phyloP scores from a whole-genome alignment of 2,888 invertebrate genomes.

The Melikaiella ostensackeni region DNA sequence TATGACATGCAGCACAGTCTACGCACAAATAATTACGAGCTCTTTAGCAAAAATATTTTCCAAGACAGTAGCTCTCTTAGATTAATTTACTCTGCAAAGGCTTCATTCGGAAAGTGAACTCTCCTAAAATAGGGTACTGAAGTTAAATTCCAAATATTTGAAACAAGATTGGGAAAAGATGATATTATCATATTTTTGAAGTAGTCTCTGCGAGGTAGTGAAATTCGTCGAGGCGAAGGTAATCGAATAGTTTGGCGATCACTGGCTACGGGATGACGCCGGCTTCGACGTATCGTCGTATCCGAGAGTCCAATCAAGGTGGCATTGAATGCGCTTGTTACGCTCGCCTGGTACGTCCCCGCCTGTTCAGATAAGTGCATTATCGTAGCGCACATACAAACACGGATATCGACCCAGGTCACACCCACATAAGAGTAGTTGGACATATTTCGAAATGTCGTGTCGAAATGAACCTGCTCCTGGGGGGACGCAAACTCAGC shows the following conservation, averaged over 20 bases:
- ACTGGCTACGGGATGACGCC: conserved; percentile 12
- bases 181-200: background rate
- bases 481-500: background rate
- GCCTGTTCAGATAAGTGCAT: conserved; percentile 59
- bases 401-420: conserved; percentile 7
- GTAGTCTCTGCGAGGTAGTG: background rate
- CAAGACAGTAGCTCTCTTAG: background rate
- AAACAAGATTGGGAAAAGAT: background rate
- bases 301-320: conserved; percentile 69
- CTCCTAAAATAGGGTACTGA: background rate
- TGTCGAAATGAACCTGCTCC: conserved; percentile 10
- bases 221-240: conserved; percentile 8
- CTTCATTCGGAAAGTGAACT: background rate
- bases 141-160: background rate
- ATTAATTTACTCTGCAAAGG: background rate
- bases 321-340: conserved; percentile 72
- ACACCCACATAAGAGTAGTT: conserved; percentile 11
- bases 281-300: conserved; percentile 58
- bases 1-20: conserved; percentile 3
- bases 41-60: background rate
- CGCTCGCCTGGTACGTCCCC: conserved; percentile 49
- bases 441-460: conserved; percentile 17
- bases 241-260: conserved; percentile 12
- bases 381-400: conserved; percentile 54
- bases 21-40: background rate